Evolutionary conservation across 2,888 invertebrate genomes (phyloP).

Genomic region (Dysmachus trigonus): DNA sequence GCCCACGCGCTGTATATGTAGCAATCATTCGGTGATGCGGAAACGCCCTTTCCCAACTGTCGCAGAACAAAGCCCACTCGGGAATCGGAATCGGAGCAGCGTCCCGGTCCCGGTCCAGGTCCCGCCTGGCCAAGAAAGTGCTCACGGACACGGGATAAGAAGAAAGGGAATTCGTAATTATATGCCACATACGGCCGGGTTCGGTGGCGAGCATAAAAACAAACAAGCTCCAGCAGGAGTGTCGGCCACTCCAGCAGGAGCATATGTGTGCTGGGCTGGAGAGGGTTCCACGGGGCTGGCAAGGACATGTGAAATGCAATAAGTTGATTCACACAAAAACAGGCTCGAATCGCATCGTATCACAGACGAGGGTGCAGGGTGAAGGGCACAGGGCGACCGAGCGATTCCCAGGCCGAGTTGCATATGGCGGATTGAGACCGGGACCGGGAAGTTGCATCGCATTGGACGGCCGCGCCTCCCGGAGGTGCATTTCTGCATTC

Average conservation of each 20-base stretch:
- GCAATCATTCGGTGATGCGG: not conserved
- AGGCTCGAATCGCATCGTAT: not conserved
- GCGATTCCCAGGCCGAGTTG: not conserved
- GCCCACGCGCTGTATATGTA: not conserved
- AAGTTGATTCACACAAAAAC: conserved; percentile 11
- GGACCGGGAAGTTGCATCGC: conserved; percentile 1
- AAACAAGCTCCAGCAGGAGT: not conserved
- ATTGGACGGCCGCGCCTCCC: not conserved
- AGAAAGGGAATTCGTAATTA: conserved; percentile 25
- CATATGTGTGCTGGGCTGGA: not conserved
- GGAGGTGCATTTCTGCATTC: not conserved
- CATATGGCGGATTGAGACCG: not conserved
- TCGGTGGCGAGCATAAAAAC: not conserved
- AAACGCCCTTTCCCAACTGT: conserved; percentile 18
- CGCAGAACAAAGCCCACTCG: not conserved
- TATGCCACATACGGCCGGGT: not conserved
- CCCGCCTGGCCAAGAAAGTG: conserved; percentile 1
- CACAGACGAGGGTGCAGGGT: not conserved
- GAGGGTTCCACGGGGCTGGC: not conserved
- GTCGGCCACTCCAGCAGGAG: not conserved
- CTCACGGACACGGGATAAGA: conserved; percentile 21
- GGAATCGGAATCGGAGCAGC: not conserved
- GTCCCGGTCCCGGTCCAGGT: not conserved
- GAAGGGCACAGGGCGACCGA: not conserved
- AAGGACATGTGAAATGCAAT: conserved; percentile 26